Percentiles rank a stretch among this genome's conserved stretches.
These are phyloP conservation scores for Hydraecia micacea DNA, from an alignment of 2,888 invertebrate genomes.

Conservation along the genomic window DNA sequence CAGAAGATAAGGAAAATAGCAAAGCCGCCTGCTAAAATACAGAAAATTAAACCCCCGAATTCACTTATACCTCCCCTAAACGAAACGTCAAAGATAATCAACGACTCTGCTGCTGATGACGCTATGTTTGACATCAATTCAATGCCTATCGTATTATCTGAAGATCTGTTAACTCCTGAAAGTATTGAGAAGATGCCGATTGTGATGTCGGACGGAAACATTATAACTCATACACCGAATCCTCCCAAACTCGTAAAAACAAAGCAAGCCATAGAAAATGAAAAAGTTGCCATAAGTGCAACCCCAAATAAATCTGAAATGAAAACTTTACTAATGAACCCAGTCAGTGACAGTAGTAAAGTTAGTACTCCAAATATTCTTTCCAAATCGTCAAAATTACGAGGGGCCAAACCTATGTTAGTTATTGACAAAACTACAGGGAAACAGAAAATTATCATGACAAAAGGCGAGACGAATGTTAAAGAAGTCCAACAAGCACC, in stretches of 20 bases:
- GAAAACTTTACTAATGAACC: conserved; percentile 84
- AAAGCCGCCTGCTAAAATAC: conserved; percentile 80
- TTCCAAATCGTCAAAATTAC: conserved; percentile 86
- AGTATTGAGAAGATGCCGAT: conserved; percentile 93
- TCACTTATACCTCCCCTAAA: conserved; percentile 75
- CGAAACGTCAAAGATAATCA: conserved; percentile 73
- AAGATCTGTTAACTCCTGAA: conserved; percentile 92
- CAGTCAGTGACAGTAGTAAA: conserved; percentile 80
- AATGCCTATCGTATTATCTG: conserved; percentile 94
- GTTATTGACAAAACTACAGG: conserved; percentile 87
- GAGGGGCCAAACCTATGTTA: conserved; percentile 86
- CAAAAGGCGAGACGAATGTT: conserved; percentile 80
- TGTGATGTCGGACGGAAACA: conserved; percentile 88
- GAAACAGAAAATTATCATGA: conserved; percentile 87
- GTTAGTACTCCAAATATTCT: conserved; percentile 87
- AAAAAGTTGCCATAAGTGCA: conserved; percentile 77
- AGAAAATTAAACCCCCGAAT: conserved; percentile 81
- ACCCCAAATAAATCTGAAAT: conserved; percentile 79
- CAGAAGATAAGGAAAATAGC: conserved; percentile 83
- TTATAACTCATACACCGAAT: conserved; percentile 78
- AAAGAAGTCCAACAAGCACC: conserved; percentile 81
- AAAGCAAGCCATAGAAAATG: conserved; percentile 78
- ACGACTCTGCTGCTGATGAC: conserved; percentile 78
- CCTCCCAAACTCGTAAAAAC: conserved; percentile 81
- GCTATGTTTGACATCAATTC: conserved; percentile 93